phyloP scores from a whole-genome alignment of 2,888 invertebrate species.

The Lissocephala sabroskyi region DNA sequence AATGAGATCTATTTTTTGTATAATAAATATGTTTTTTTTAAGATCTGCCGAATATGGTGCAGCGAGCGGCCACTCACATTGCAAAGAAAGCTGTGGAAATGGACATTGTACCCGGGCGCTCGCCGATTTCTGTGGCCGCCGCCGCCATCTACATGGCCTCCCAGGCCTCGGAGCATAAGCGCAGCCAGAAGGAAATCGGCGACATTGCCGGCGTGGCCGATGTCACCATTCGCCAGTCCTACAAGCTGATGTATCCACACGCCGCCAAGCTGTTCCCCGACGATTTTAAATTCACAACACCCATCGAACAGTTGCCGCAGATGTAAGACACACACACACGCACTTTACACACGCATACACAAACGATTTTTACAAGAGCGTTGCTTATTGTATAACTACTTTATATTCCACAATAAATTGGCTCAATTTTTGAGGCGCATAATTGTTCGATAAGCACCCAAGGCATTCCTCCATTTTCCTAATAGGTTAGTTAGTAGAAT shows the following conservation, averaged over 20 bases:
- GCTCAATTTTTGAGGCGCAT: conserved; percentile 4
- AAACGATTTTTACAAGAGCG: neutral
- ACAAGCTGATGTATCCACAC: conserved; percentile 96
- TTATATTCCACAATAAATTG: neutral
- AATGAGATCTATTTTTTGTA: too few species aligned
- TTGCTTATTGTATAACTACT: too few species aligned
- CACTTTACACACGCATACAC: neutral
- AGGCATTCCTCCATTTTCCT: too few species aligned
- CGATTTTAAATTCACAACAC: conserved; percentile 95
- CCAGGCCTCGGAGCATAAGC: conserved; percentile 96
- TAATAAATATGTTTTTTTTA: conserved; percentile 11
- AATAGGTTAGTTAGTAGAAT: too few species aligned
- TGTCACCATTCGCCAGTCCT: conserved; percentile 97
- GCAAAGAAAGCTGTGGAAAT: conserved; percentile 96
- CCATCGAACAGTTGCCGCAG: conserved; percentile 93
- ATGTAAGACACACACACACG: conserved; percentile 78
- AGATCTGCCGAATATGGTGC: conserved; percentile 86
- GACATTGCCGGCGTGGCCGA: conserved; percentile 99
- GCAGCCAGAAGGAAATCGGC: conserved; percentile 97
- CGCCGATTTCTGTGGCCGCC: conserved; percentile 98
- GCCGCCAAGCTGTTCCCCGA: conserved; percentile 94
- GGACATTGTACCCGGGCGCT: conserved; percentile 97
- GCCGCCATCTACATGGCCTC: conserved; percentile 99
- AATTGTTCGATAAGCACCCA: too few species aligned
- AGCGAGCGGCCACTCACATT: conserved; percentile 95